Evolutionary conservation across 2,888 invertebrate genomes (phyloP).

Genomic region (Congeria kusceri): DNA sequence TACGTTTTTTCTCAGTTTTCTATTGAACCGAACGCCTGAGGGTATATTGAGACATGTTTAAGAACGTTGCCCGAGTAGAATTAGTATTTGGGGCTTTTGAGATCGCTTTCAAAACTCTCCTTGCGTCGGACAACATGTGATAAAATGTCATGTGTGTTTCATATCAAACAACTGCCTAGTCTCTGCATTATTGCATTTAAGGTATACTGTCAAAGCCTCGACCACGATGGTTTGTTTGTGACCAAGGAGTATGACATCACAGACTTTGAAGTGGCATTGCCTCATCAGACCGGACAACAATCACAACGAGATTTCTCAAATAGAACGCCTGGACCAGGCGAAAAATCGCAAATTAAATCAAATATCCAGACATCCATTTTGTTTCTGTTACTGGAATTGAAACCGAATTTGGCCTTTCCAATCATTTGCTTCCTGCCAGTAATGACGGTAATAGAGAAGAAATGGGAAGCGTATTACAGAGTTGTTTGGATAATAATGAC

Average conservation of each 20-base stretch:
- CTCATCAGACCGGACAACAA: slow-evolving; percentile 30
- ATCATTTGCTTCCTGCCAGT: slow-evolving; percentile 66
- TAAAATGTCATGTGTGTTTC: no score
- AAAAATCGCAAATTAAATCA: background rate
- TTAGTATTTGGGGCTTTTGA: no score
- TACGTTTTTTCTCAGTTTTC: no score
- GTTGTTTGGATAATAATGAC: slow-evolving; percentile 64
- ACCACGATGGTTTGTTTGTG: slow-evolving; percentile 75
- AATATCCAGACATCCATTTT: slow-evolving; percentile 53
- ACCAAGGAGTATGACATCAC: slow-evolving; percentile 75
- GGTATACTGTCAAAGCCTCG: slow-evolving; percentile 68
- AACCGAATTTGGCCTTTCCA: slow-evolving; percentile 64
- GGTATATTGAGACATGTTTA: no score
- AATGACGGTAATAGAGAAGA: slow-evolving; percentile 61
- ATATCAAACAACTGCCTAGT: no score
- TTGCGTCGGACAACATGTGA: no score
- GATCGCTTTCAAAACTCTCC: no score
- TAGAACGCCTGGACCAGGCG: background rate
- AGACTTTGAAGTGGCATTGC: slow-evolving; percentile 73
- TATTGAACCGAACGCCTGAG: no score
- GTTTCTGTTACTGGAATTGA: slow-evolving; percentile 67
- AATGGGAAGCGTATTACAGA: slow-evolving; percentile 65
- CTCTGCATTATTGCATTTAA: slow-evolving; percentile 28
- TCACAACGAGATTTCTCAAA: slow-evolving; percentile 15
- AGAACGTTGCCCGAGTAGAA: no score